Percentiles rank a stretch among this genome's conserved stretches.
Evolutionary conservation across 2,888 invertebrate genomes (phyloP).

Genomic region (Parnassius orleans): DNA sequence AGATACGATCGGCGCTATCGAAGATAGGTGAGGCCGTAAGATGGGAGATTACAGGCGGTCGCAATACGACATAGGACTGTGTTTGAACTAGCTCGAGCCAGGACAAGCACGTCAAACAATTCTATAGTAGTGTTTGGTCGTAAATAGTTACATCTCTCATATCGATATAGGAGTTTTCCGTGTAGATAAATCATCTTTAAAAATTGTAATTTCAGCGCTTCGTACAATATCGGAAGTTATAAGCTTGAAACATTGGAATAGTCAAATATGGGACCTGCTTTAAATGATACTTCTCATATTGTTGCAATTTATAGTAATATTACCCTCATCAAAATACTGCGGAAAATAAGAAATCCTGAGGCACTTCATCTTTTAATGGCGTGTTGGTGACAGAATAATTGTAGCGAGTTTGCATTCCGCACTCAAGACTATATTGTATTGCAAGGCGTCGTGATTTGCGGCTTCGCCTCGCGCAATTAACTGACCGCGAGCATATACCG

Average conservation of each 20-base stretch:
- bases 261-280: constrained; percentile 22
- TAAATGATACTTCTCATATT: constrained; percentile 29
- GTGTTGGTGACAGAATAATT: constrained; percentile 24
- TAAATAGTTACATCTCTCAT: constrained; percentile 51
- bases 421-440: constrained; percentile 31
- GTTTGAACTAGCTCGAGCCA: constrained; percentile 44
- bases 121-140: constrained; percentile 45
- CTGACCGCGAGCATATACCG: constrained; percentile 45
- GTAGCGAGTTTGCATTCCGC: constrained; percentile 30
- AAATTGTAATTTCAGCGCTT: constrained; percentile 46
- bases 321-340: constrained; percentile 22
- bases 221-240: constrained; percentile 48
- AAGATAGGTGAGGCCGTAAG: constrained; percentile 46
- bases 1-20: constrained; percentile 44
- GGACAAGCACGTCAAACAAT: constrained; percentile 62
- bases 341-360: constrained; percentile 11
- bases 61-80: constrained; percentile 36
- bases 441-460: constrained; percentile 50
- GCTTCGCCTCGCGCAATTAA: constrained; percentile 51
- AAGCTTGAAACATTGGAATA: constrained; percentile 32
- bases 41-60: constrained; percentile 47
- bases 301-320: constrained; percentile 34
- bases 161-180: constrained; percentile 47
- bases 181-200: constrained; percentile 48
- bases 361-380: constrained; percentile 25